Evolutionary conservation across 1,140 invertebrate species (phyloP), one percentile per base, ranked within the genome.

Genomic region (Globodera ellingtonae): DNA sequence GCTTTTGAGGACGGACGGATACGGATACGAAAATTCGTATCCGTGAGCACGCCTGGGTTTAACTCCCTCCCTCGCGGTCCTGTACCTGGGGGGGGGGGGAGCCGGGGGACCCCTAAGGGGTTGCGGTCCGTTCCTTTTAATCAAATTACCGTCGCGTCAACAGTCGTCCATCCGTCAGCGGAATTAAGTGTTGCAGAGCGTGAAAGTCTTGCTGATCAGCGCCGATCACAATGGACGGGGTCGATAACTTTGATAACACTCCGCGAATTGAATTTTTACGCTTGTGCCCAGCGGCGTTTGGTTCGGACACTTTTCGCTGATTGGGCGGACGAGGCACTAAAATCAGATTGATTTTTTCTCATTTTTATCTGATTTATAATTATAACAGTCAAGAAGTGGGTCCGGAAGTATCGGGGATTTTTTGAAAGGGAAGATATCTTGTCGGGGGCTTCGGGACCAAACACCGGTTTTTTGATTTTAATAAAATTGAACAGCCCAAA

Each of bases 171-270:
- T 77, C 75, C 13, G 75, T 77, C 9, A 69, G 48, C 8, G 75
- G 75, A 21, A 77, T 77, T n/a, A 77, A 67, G 47, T 77, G 75
- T 6, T 77, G 75, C 8, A 77, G 10, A 47, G 75, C 24, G 21
- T 48, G 48, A 35, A 77, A 77, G 69, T 77, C 69, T n/a, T 77
- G 24, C 7, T 59, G 62, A 62, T 77, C 75, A 47, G 75, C 75
- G 5, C 75, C 75, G 13, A 77, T 77, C 48, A 77, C 75, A 47
- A 77, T 77, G n/a, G 75, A 77, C 48, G 75, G 75, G 0, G 75
- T 77, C 1, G 75, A 77, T 44, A 77, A 52, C 9, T 69, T 77
- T 24, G 47, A 69, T 4, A 77, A 77, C 65, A 77, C 62, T 50
- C 44, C 48, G 46, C 62, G 65, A 62, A 77, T 77, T 35, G 75